These are phyloP conservation scores for Phylloscopus collybita DNA, from an alignment of 2,797 vertebrate genomes.

Conservation along the genomic window DNA sequence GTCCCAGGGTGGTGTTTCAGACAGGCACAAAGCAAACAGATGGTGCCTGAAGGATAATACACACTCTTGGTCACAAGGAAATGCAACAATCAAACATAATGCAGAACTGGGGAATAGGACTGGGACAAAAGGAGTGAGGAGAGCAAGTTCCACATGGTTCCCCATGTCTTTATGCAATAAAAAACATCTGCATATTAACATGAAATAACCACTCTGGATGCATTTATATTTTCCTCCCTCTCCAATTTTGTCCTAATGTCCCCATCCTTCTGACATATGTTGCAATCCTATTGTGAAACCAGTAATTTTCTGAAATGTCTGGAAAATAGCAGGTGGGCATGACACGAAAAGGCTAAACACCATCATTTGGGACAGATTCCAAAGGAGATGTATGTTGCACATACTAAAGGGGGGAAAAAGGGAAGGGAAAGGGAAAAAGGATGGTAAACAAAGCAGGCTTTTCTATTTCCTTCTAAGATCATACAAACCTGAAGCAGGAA, in stretches of 20 bases:
- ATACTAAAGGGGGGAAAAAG: background rate
- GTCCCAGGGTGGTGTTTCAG: background rate
- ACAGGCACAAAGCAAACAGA: constrained; percentile 20
- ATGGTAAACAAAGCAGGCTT: background rate
- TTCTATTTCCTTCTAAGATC: background rate
- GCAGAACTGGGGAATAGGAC: background rate
- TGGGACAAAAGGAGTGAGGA: background rate
- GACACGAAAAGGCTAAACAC: background rate
- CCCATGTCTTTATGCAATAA: background rate
- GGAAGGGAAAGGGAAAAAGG: background rate
- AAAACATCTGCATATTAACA: constrained; percentile 45
- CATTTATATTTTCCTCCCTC: background rate
- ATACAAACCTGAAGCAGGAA: background rate
- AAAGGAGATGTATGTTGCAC: background rate
- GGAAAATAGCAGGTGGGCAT: constrained; percentile 45
- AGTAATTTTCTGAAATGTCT: constrained; percentile 33
- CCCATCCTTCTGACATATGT: background rate
- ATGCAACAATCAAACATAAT: background rate
- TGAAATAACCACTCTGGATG: constrained; percentile 49
- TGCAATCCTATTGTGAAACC: constrained; percentile 33
- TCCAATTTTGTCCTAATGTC: background rate
- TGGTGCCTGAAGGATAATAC: background rate
- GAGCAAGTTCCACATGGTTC: background rate
- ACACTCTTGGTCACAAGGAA: background rate
- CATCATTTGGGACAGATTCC: background rate